Conservation (phyloP, 2,113 vertebrate genomes). For the Rhegmatorhina hoffmannsi region DNA sequence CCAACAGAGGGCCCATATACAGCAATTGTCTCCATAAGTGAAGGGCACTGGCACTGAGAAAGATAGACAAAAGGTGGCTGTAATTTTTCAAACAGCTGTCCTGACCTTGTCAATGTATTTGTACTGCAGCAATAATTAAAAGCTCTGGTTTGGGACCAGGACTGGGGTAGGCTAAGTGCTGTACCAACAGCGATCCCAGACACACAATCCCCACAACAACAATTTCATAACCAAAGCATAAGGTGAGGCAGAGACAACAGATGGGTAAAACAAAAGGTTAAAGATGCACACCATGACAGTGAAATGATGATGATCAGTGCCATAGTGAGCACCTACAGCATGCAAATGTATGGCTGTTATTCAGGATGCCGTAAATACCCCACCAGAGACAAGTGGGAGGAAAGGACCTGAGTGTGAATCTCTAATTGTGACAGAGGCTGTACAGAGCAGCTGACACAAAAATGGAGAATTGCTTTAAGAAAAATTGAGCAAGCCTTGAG, state of each 20-base stretch:
- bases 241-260: slow-evolving; percentile 24
- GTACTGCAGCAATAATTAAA: not conserved
- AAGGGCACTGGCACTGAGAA: not conserved
- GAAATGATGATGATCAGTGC: not conserved
- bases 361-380: not conserved
- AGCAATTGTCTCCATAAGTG: not conserved
- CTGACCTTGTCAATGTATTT: not conserved
- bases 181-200: not conserved
- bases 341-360: not conserved
- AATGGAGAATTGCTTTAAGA: not conserved
- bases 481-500: not conserved
- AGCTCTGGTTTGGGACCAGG: not conserved
- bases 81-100: not conserved
- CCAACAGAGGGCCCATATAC: not conserved
- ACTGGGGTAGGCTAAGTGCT: not conserved
- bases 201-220: not conserved
- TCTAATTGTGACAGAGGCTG: not conserved
- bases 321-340: not conserved
- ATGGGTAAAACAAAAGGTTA: slow-evolving; percentile 1
- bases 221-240: not conserved
- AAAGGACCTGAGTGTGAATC: not conserved
- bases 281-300: not conserved
- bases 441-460: not conserved
- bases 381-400: not conserved
- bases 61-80: not conserved